Evolutionary conservation across 2,888 invertebrate genomes (phyloP).

Genomic region (Heterodera filipjevi): DNA sequence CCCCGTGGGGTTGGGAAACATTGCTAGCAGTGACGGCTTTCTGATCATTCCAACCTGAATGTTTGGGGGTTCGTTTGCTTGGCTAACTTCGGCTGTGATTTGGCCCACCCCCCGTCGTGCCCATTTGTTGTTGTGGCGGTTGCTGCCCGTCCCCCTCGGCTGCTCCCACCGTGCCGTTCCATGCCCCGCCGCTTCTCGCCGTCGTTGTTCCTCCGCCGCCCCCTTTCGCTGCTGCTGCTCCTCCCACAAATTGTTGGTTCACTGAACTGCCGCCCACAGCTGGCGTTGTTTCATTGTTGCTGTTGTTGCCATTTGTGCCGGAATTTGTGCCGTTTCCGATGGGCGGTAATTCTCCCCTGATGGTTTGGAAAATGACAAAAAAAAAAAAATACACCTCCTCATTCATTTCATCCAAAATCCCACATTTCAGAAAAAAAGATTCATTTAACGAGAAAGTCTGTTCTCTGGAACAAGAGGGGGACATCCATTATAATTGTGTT

Average conservation of each 20-base stretch:
- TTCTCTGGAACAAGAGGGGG: too few species aligned
- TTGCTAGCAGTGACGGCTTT: background rate
- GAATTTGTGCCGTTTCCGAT: constrained; percentile 28
- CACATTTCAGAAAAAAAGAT: too few species aligned
- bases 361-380: background rate
- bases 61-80: background rate
- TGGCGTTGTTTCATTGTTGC: background rate
- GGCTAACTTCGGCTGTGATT: background rate
- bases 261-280: constrained; percentile 19
- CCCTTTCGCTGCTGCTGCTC: background rate
- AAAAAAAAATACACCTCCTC: background rate
- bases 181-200: background rate
- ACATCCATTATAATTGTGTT: too few species aligned
- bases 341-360: constrained; percentile 38
- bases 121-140: background rate
- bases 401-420: background rate
- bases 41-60: background rate
- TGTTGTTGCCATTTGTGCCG: constrained; percentile 13
- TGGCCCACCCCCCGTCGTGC: background rate
- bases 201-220: background rate
- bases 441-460: too few species aligned
- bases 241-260: background rate
- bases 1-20: background rate
- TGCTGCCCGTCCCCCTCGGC: background rate
- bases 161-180: background rate